Conservation (phyloP, 2,797 vertebrate species). For the Loriculus beryllinus region DNA sequence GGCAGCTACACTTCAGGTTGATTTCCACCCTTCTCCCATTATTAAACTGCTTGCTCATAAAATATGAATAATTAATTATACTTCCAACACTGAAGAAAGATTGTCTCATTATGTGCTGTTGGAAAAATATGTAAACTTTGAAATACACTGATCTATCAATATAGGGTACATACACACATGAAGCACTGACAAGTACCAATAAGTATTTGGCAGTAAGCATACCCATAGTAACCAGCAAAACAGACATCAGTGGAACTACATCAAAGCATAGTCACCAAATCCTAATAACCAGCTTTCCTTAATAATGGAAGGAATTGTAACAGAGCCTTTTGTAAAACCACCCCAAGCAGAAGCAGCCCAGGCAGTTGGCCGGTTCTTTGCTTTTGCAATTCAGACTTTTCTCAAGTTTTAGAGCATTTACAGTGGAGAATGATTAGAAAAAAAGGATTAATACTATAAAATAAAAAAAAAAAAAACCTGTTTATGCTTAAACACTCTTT, state of each 20-base stretch:
- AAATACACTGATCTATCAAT: neutral
- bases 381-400: neutral
- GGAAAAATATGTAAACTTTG: neutral
- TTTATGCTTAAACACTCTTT: neutral
- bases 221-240: neutral
- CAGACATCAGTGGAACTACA: neutral
- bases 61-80: conserved; percentile 19
- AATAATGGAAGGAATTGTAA: neutral
- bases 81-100: neutral
- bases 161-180: neutral
- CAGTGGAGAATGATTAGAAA: neutral
- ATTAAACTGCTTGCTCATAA: neutral
- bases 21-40: neutral
- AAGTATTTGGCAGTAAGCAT: neutral
- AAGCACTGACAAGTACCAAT: neutral
- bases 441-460: neutral
- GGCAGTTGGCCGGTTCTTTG: neutral
- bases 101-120: neutral
- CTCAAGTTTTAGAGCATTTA: neutral
- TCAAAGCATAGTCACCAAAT: neutral
- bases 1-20: neutral
- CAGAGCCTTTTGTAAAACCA: neutral
- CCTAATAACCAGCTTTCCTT: neutral
- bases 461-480: neutral
- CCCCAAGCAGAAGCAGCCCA: neutral